Percentiles rank a stretch among this genome's conserved stretches.
Evolutionary conservation across 2,113 vertebrate genomes (phyloP).

Genomic region (Capreolus pygargus): DNA sequence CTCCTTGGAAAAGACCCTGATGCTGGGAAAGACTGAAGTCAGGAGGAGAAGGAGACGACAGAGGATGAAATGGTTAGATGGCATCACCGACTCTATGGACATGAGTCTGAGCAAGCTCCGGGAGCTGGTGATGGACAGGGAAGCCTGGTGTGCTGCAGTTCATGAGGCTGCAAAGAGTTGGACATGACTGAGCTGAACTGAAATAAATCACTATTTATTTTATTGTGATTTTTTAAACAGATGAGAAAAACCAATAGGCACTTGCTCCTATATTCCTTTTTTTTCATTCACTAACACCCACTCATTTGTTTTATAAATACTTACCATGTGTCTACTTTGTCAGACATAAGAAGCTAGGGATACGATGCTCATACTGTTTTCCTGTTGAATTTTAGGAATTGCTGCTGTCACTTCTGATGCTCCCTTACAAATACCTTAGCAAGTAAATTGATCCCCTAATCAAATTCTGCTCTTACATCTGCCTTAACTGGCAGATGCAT

Average conservation of each 20-base stretch:
- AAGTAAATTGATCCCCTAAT: not conserved
- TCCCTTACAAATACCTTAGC: not conserved
- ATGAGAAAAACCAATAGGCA: not conserved
- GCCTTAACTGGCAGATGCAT: not conserved
- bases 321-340: not conserved
- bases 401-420: not conserved
- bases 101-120: not conserved
- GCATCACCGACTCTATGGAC: not conserved
- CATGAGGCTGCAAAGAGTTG: not conserved
- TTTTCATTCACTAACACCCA: not conserved
- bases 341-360: not conserved
- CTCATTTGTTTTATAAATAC: not conserved
- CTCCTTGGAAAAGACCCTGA: not conserved
- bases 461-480: not conserved
- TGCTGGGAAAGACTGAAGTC: not conserved
- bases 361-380: not conserved
- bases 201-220: not conserved
- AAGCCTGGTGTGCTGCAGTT: not conserved
- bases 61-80: not conserved
- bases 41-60: not conserved
- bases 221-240: not conserved
- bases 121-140: not conserved
- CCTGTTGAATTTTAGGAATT: not conserved
- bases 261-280: not conserved
- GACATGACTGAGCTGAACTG: not conserved